Evolutionary conservation across 2,888 invertebrate genomes (phyloP), one percentile per base, ranked within the genome.

Genomic region (Trichacis sp.): DNA sequence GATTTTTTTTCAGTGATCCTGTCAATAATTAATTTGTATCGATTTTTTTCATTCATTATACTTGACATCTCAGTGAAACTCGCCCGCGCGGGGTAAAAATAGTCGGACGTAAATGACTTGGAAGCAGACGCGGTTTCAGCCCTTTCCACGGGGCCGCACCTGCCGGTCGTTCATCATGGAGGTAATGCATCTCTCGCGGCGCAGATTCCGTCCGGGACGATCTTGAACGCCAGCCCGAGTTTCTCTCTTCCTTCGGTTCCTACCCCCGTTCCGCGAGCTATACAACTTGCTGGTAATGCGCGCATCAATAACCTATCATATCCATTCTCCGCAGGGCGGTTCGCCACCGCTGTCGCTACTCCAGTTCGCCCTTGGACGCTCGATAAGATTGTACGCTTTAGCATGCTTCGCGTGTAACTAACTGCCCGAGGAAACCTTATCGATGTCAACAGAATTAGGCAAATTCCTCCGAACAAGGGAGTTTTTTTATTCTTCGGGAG

Each of bases 251-350:
- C n/a, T n/a, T n/a, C n/a, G n/a, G n/a, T n/a, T n/a, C n/a, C n/a
- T n/a, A n/a, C n/a, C n/a, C n/a, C 49, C 64, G 63, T 70, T 70
- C 73, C 69, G 65, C 63, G 46, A 60, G 68, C 70, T 71, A 69
- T 73, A 73, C 70, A 76, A 73, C 70, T 63, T 42, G 46, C 68
- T 72, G 71, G 77, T 80, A 77, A 80, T 80, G 79, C 74, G 71
- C 69, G 72, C 80, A 80, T 80, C 80, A 77, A 80, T 80, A 80
- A 80, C 78, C 78, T 78, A 80, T 80, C 80, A 76, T 76, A 78
- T 76, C 75, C 72, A 74, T 68, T 71, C 71, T 68, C 64, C 68
- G 56, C 14, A 24, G 64, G 66, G 69, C 65, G 58, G 64, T 59
- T 62, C 14, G 19, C 14, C 29, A 29, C 47, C 47, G 4, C n/a